Percentiles rank a stretch among this genome's conserved stretches.
These are phyloP conservation scores for Oxystoma pomonae DNA, from an alignment of 2,888 invertebrate genomes.

Conservation along the genomic window DNA sequence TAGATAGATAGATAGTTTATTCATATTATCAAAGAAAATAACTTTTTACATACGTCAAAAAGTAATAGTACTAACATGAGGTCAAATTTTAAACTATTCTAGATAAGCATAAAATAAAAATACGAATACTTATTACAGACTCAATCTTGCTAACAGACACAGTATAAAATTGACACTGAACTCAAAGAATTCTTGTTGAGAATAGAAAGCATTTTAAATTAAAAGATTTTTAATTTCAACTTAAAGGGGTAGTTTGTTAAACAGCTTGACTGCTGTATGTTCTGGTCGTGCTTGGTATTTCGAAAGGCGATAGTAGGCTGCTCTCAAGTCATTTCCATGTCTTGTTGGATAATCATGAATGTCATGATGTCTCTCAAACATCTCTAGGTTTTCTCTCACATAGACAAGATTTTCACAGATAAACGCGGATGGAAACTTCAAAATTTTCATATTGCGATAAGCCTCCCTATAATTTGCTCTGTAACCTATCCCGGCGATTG, in stretches of 20 bases:
- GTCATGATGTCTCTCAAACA: not conserved
- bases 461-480: not conserved
- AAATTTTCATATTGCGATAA: not conserved
- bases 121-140: too few relatives aligned
- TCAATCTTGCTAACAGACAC: too few relatives aligned
- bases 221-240: too few relatives aligned
- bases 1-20: too few relatives aligned
- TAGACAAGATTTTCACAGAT: not conserved
- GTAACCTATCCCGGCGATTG: not conserved
- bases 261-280: not conserved
- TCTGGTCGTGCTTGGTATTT: not conserved
- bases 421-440: not conserved
- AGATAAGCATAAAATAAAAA: too few relatives aligned
- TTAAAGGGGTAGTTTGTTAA: not conserved
- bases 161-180: too few relatives aligned
- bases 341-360: not conserved
- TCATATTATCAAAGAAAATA: too few relatives aligned
- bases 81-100: too few relatives aligned
- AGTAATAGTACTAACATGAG: too few relatives aligned
- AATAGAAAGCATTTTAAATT: too few relatives aligned
- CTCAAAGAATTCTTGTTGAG: too few relatives aligned
- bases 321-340: not conserved
- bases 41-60: too few relatives aligned
- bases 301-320: not conserved
- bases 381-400: not conserved